phyloP scores from a whole-genome alignment of 2,113 vertebrate genomes.

The Tenrec ecaudatus region DNA sequence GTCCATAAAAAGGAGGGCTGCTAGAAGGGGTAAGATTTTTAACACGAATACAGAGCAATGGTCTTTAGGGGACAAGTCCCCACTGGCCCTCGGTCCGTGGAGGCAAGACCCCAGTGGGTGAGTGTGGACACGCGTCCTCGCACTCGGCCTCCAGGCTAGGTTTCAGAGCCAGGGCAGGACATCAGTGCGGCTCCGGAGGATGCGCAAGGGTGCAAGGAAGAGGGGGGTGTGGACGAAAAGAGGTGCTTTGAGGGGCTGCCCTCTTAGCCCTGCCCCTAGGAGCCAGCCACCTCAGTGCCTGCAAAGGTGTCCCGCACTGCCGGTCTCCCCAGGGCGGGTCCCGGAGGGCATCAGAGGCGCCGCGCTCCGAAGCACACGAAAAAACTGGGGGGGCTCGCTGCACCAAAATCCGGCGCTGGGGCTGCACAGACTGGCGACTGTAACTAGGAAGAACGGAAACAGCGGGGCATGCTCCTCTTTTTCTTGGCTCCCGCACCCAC shows the following conservation, averaged over 20 bases:
- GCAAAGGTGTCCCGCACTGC: not conserved
- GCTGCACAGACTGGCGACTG: not conserved
- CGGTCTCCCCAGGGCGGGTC: not conserved
- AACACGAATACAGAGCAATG: not conserved
- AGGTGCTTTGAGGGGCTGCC: not conserved
- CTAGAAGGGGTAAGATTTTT: not conserved
- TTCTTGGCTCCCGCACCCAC: conserved; percentile 10
- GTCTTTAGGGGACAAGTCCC: not conserved
- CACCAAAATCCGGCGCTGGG: conserved; percentile 60
- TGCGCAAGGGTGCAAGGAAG: not conserved
- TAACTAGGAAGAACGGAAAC: not conserved
- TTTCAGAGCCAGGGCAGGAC: not conserved
- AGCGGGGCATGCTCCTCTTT: not conserved
- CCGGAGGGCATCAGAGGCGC: not conserved
- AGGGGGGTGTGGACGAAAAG: not conserved
- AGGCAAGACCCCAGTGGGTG: not conserved
- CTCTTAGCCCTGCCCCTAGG: not conserved
- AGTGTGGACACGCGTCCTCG: not conserved
- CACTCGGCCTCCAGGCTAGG: not conserved
- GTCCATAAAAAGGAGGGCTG: not conserved
- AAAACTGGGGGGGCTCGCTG: conserved; percentile 25
- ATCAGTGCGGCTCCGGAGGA: not conserved
- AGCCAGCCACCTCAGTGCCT: not conserved
- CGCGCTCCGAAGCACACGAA: not conserved
- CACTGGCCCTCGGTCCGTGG: not conserved